Evolutionary conservation across 2,888 invertebrate species (phyloP).

Genomic region (Machimus atricapillus): DNA sequence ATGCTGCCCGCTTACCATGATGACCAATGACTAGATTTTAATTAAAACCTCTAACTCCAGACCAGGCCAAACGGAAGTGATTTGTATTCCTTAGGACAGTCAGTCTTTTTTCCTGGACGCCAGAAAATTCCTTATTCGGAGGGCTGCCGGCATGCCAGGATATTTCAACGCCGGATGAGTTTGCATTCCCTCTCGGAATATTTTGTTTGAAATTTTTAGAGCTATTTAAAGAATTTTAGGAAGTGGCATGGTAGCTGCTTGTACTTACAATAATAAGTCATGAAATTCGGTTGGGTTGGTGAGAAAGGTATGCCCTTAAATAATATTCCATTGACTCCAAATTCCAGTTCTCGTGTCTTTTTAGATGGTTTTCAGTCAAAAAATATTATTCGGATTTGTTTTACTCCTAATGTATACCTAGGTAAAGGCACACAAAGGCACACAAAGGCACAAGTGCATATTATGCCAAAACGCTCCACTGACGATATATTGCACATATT

Average conservation of each 20-base stretch:
- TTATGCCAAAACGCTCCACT: too few relatives aligned
- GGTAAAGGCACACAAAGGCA: too few relatives aligned
- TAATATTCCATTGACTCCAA: background rate
- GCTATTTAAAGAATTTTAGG: background rate
- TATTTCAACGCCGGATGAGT: background rate
- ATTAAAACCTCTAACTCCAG: background rate
- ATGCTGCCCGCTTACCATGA: background rate
- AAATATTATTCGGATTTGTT: background rate
- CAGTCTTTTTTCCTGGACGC: background rate
- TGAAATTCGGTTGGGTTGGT: background rate
- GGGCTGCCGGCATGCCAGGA: background rate
- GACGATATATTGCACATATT: too few relatives aligned
- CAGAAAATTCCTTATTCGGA: background rate
- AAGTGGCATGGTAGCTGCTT: background rate
- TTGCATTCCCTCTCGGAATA: background rate
- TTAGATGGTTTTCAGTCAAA: background rate
- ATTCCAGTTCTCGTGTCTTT: background rate
- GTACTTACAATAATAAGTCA: background rate
- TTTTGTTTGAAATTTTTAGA: background rate
- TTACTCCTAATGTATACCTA: background rate
- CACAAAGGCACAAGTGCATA: too few relatives aligned
- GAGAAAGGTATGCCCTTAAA: too few relatives aligned
- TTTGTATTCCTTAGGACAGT: background rate
- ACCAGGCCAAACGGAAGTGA: background rate
- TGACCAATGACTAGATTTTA: background rate